These are phyloP conservation scores for Tachystola acroxantha DNA, from an alignment of 2,888 invertebrate species.

Conservation along the genomic window DNA sequence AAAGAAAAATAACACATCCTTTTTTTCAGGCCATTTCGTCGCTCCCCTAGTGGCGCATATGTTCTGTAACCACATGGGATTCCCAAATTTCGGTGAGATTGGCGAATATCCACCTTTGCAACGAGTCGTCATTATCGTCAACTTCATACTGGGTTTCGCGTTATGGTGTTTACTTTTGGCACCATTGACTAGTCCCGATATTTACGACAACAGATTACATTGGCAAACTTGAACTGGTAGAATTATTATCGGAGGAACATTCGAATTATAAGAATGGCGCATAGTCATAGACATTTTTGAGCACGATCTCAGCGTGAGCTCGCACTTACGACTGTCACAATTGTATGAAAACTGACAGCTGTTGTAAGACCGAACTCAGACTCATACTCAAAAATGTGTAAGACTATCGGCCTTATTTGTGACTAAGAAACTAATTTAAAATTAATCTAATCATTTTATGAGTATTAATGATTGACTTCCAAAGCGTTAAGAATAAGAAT, in stretches of 20 bases:
- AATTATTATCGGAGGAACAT: neutral
- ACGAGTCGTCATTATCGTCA: slow-evolving; percentile 79
- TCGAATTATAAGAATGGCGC: no score
- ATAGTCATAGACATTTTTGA: no score
- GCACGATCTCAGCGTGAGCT: no score
- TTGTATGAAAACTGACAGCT: no score
- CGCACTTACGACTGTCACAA: no score
- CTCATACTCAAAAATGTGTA: no score
- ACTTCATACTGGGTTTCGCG: slow-evolving; percentile 86
- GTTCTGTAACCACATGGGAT: slow-evolving; percentile 98
- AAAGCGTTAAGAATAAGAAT: no score
- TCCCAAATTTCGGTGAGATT: slow-evolving; percentile 88
- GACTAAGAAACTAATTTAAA: neutral
- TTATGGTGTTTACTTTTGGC: slow-evolving; percentile 87
- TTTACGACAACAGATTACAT: slow-evolving; percentile 80
- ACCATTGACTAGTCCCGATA: slow-evolving; percentile 85
- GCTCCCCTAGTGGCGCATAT: slow-evolving; percentile 94
- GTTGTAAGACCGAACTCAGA: no score
- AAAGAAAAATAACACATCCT: neutral
- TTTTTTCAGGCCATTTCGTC: slow-evolving; percentile 86
- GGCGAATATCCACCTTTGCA: slow-evolving; percentile 58
- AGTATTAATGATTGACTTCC: no score
- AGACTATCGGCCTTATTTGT: neutral
- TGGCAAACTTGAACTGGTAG: slow-evolving; percentile 57
- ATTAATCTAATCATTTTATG: no score